Percentiles rank a stretch among this genome's conserved stretches.
Evolutionary conservation across 2,888 invertebrate genomes (phyloP).

Genomic region (Lasioglossum malachurum): DNA sequence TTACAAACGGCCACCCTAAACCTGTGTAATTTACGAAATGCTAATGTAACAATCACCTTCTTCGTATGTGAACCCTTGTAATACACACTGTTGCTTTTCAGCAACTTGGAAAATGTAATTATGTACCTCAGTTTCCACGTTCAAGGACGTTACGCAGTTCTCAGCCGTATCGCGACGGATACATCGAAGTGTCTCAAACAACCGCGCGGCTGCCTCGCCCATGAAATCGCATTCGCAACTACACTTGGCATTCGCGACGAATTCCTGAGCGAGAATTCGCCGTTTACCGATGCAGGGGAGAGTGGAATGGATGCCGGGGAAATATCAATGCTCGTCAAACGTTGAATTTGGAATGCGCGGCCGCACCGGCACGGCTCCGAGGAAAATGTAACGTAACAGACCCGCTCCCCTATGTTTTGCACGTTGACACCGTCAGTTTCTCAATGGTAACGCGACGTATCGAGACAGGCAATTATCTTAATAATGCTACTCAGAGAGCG

Average conservation of each 20-base stretch:
- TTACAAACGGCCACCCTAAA: too few relatives aligned
- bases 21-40: too few relatives aligned
- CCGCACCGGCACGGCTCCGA: neutral
- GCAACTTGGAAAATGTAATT: neutral
- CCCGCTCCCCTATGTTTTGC: slow-evolving; percentile 18
- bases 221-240: slow-evolving; percentile 65
- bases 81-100: too few relatives aligned
- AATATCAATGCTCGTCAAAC: slow-evolving; percentile 63
- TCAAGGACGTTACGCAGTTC: neutral
- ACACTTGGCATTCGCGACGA: slow-evolving; percentile 65
- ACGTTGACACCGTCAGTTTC: slow-evolving; percentile 11
- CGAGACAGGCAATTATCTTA: slow-evolving; percentile 9
- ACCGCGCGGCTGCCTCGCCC: slow-evolving; percentile 59
- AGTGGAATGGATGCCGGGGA: slow-evolving; percentile 56
- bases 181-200: slow-evolving; percentile 38
- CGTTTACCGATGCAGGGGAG: slow-evolving; percentile 64
- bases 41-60: too few relatives aligned
- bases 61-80: too few relatives aligned
- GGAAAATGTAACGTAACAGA: slow-evolving; percentile 32
- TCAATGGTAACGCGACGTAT: slow-evolving; percentile 25
- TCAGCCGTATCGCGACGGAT: neutral
- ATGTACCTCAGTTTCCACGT: neutral
- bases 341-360: slow-evolving; percentile 39
- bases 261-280: slow-evolving; percentile 56
- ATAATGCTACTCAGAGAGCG: neutral